Evolutionary conservation across 2,113 vertebrate genomes (phyloP).

Genomic region (Strix uralensis): DNA sequence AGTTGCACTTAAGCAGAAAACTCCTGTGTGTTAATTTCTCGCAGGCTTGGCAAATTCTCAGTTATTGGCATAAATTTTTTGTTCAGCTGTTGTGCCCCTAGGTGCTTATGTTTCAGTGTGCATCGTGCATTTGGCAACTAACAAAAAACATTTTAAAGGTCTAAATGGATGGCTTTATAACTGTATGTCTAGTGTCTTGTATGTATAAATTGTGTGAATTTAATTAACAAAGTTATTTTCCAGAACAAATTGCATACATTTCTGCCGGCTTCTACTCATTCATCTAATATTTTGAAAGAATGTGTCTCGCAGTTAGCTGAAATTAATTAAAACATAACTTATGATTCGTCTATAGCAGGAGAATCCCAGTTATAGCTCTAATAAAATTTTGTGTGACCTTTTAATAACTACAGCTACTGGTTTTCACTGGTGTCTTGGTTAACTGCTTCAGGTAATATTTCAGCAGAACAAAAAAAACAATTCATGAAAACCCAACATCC

Average conservation of each 20-base stretch:
- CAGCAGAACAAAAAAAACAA: neutral
- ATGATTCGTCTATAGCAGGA: neutral
- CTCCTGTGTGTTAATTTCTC: neutral
- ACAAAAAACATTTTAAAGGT: neutral
- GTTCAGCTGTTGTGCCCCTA: slow-evolving; percentile 24
- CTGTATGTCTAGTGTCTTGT: neutral
- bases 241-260: neutral
- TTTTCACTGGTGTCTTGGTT: neutral
- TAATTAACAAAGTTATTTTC: slow-evolving; percentile 41
- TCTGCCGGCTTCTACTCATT: neutral
- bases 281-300: neutral
- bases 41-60: neutral
- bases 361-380: neutral
- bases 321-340: neutral
- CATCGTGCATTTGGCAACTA: neutral
- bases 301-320: neutral
- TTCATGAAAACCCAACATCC: neutral
- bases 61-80: slow-evolving; percentile 2
- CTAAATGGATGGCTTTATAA: neutral
- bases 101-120: neutral
- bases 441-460: neutral
- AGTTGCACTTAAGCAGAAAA: neutral
- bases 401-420: neutral
- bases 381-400: neutral
- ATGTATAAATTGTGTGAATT: neutral